Evolutionary conservation across 2,797 vertebrate genomes (phyloP), one percentile per base, ranked within the genome.

Genomic region (Manis javanica): DNA sequence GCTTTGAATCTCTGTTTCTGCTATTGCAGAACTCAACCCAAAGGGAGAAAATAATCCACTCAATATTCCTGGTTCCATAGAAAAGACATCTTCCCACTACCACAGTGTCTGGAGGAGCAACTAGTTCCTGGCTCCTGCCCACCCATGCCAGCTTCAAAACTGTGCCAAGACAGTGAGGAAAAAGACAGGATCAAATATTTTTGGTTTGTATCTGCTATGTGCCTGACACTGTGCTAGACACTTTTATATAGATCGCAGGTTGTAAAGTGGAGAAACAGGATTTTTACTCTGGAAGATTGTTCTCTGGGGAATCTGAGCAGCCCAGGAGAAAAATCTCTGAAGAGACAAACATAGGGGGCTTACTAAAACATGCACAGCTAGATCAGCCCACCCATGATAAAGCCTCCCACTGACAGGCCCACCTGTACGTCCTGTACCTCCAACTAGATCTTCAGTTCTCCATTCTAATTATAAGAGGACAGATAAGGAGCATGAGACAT

Each of bases 11-110:
- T 34, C 29, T 93, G 21, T 71, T 96, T 91, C 59, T 66, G 61
- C 77, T 90, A 69, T 59, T 90, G 16, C 34, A 72, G 26, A 78
- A 86, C 59, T 96, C 55, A 92, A 39, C 57, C 4, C 42, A 0
- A 93, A 89, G 74, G 39, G 42, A 26, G 14, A 68, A 84, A 59
- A 55, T 51, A 66, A 84, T 64, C 93, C 24, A 34, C 90, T 93
- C 16, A 69, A 23, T 21, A 42, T 68, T 59, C 14, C n/a, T 89
- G 37, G n/a, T 68, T 29, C 42, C 42, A 7, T n/a, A 42, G 23
- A 81, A 21, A 92, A 42, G 63, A 68, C 24, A 55, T 93, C 11
- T 51, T 19, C 31, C 24, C 3, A 19, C 21, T 75, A 81, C 42
- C 31, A 5, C 31, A 59, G 39, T 37, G 13, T n/a, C 16, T 84